Conservation (phyloP, 2,797 vertebrate genomes). For the Gastrophryne carolinensis region DNA sequence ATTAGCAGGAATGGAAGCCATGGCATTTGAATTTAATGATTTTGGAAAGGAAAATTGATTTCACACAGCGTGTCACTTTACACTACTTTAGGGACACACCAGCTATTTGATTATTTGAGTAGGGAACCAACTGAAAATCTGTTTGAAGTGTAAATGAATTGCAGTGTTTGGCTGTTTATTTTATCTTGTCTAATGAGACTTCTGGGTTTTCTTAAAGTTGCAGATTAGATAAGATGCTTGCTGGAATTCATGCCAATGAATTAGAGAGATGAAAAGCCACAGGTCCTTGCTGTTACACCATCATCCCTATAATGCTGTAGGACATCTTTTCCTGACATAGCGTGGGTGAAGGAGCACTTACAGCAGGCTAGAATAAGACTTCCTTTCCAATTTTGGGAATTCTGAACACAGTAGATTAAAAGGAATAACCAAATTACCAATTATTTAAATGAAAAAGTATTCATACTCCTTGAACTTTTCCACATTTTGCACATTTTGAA, state of each 20-base stretch:
- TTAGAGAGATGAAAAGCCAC: slow-evolving; percentile 20
- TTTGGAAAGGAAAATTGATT: slow-evolving; percentile 80
- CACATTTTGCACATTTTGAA: no score
- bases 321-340: neutral
- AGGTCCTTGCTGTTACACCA: slow-evolving; percentile 12
- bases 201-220: slow-evolving; percentile 67
- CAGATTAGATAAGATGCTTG: slow-evolving; percentile 62
- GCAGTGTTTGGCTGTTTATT: slow-evolving; percentile 73
- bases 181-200: slow-evolving; percentile 66
- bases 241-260: slow-evolving; percentile 20
- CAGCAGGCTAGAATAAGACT: neutral
- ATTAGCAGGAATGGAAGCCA: slow-evolving; percentile 72
- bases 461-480: no score
- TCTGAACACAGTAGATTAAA: no score
- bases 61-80: slow-evolving; percentile 80
- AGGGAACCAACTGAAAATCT: slow-evolving; percentile 75
- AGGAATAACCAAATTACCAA: no score
- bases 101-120: slow-evolving; percentile 81
- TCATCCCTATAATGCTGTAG: neutral
- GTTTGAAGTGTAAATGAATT: slow-evolving; percentile 83
- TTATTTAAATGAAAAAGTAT: no score
- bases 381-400: no score
- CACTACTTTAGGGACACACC: slow-evolving; percentile 79
- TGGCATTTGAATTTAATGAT: slow-evolving; percentile 80
- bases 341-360: neutral